Evolutionary conservation across 2,113 vertebrate species (phyloP), one percentile per base, ranked within the genome.

Genomic region (Mobula hypostoma): DNA sequence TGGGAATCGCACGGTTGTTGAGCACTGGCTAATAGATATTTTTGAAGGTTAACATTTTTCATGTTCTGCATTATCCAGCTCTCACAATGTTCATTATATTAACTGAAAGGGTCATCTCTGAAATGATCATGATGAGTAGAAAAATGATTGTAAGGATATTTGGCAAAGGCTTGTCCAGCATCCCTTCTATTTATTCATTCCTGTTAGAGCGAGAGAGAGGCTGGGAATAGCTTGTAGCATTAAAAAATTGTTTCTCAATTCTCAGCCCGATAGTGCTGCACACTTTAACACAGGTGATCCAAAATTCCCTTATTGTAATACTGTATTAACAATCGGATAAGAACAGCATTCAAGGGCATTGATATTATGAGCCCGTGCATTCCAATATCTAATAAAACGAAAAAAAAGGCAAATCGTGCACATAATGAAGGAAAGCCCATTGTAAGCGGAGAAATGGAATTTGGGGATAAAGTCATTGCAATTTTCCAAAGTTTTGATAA

Each of bases 11-110:
- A 27, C 61, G 56, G 27, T 58, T 24, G 1, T 87, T 29, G 29
- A n/a, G 27, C 61, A 90, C 17, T 32, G 61, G 61, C 61, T 66
- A 15, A 32, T 90, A 29, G 85, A 66, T 66, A n/a, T 32, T 66
- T 74, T 66, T 90, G 85, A 66, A 90, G n/a, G 85, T 90, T 90
- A 90, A 90, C 63, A 66, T 66, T 66, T 66, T 90, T 66, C 85
- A 90, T 68, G 29, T 17, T 66, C 85, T 32, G n/a, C 19, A 32
- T 87, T 90, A 66, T 63, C 85, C 14, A 7, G 85, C 85, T 66
- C 2, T 2, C 29, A n/a, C 29, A 85, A 66, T 90, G 14, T 66
- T 32, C 21, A 17, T 63, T 90, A 90, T 17, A 32, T 32, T 66
- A 66, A n/a, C 85, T n/a, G 7, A 7, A 14, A 68, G 14, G 29